A percentile compares a stretch with the other conserved stretches of the same genome.
phyloP scores from a whole-genome alignment of 2,888 invertebrate species.

The Thera britannica region DNA sequence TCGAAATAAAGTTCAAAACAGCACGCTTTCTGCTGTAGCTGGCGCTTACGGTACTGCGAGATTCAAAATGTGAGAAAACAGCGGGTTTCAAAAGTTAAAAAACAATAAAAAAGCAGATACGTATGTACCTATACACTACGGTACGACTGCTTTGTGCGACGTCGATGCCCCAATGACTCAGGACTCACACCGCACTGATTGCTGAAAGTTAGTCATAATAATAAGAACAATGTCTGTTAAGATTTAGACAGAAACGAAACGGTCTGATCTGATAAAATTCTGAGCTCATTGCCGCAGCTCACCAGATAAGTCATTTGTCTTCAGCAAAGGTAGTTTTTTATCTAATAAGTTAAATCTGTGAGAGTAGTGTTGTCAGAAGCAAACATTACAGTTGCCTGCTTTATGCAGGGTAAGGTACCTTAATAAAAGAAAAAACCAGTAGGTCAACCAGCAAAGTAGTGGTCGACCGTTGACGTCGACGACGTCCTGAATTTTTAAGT shows the following conservation, averaged over 20 bases:
- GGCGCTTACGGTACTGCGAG: too few relatives aligned
- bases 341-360: neutral
- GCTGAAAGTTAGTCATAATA: constrained; percentile 45
- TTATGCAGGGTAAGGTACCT: neutral
- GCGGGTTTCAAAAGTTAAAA: too few relatives aligned
- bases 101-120: neutral
- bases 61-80: too few relatives aligned
- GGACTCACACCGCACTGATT: constrained; percentile 37
- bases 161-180: constrained; percentile 49
- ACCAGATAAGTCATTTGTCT: neutral
- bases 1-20: too few relatives aligned
- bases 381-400: too few relatives aligned
- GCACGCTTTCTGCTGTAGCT: too few relatives aligned
- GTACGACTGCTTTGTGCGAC: constrained; percentile 26
- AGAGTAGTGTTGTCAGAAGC: neutral
- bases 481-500: constrained; percentile 80
- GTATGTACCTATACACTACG: neutral
- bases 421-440: constrained; percentile 37
- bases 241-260: constrained; percentile 44
- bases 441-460: constrained; percentile 60
- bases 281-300: neutral
- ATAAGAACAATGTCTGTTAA: constrained; percentile 46
- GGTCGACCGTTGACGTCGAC: constrained; percentile 38
- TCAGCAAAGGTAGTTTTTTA: neutral
- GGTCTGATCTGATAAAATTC: neutral